These are phyloP conservation scores for Drosophila atroscutellata DNA, from an alignment of 2,888 invertebrate genomes.

Conservation along the genomic window DNA sequence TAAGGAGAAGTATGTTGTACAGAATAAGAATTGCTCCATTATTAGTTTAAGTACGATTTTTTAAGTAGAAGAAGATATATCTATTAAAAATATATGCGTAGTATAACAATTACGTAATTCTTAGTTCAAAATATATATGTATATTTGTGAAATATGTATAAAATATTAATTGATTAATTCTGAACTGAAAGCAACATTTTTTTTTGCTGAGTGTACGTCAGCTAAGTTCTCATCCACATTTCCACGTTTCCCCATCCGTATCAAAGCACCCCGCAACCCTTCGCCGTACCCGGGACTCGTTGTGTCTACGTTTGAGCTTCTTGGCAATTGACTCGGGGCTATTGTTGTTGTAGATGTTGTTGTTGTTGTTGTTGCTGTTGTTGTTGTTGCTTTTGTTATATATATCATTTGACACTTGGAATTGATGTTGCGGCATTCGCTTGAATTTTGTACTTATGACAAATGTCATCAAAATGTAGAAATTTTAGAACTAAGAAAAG, in stretches of 20 bases:
- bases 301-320: conserved; percentile 47
- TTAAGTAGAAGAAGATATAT: too few species aligned
- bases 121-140: not conserved
- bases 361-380: conserved; percentile 7
- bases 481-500: conserved; percentile 31
- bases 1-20: not conserved
- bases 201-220: not conserved
- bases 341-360: conserved; percentile 28
- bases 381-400: conserved; percentile 17
- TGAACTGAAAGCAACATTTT: too few species aligned
- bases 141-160: not conserved
- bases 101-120: not conserved
- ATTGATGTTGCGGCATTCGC: conserved; percentile 52
- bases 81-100: too few species aligned
- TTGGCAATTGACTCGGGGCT: conserved; percentile 51
- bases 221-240: conserved; percentile 14
- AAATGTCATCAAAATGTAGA: conserved; percentile 59
- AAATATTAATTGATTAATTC: not conserved
- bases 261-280: conserved; percentile 31
- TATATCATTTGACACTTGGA: conserved; percentile 68
- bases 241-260: conserved; percentile 44
- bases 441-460: conserved; percentile 52
- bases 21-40: not conserved
- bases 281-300: conserved; percentile 21
- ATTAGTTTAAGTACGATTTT: not conserved